A percentile compares a stretch with the other conserved stretches of the same genome.
Conservation (phyloP, 2,888 invertebrate genomes). For the Acronicta psi region DNA sequence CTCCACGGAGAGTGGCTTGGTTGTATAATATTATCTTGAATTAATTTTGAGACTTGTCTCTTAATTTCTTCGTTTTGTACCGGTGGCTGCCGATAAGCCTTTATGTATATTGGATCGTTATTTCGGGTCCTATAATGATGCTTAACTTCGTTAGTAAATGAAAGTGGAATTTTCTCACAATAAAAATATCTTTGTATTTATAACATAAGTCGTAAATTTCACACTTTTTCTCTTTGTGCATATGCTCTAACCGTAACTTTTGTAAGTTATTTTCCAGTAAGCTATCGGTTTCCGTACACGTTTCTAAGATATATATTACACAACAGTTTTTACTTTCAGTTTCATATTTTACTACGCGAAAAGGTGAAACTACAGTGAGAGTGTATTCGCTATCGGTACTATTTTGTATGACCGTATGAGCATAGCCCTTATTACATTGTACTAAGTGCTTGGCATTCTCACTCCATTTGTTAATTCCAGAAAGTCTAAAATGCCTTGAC, state of each 20-base stretch:
- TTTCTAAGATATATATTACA: background rate
- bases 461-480: conserved; percentile 32
- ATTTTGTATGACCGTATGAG: conserved; percentile 35
- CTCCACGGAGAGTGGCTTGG: background rate
- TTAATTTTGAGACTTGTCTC: background rate
- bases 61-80: background rate
- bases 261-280: background rate
- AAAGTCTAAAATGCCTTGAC: conserved; percentile 27
- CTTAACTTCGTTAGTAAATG: conserved; percentile 32
- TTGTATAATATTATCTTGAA: background rate
- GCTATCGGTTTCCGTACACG: background rate
- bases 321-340: background rate
- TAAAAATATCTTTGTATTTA: conserved; percentile 63
- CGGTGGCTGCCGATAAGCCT: conserved; percentile 1
- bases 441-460: conserved; percentile 46
- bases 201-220: conserved; percentile 44
- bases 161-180: conserved; percentile 54
- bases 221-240: conserved; percentile 57
- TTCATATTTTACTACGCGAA: background rate
- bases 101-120: conserved; percentile 10
- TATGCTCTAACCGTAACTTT: conserved; percentile 42
- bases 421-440: conserved; percentile 27
- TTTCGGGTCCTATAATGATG: conserved; percentile 2
- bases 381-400: background rate
- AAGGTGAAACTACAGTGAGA: background rate